Evolutionary conservation across 2,113 vertebrate species (phyloP).

Genomic region (Chloropsis hardwickii): DNA sequence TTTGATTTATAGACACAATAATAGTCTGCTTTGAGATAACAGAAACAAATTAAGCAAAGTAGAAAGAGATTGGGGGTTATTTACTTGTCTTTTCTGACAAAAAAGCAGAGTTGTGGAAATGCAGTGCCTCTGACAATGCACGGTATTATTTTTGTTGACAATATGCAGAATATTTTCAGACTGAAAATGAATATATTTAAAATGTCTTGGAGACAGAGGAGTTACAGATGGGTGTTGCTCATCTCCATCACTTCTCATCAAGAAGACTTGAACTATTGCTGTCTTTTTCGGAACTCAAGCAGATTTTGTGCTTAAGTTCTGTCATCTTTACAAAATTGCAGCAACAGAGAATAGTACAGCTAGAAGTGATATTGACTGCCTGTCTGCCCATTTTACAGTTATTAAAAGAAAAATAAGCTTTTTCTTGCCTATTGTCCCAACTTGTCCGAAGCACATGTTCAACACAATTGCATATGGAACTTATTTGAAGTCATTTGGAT

Average conservation of each 20-base stretch:
- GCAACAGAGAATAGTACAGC: background rate
- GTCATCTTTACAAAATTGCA: background rate
- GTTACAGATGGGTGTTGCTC: background rate
- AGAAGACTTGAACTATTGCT: background rate
- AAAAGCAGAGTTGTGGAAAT: slow-evolving; percentile 5
- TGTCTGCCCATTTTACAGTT: background rate
- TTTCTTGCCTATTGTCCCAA: background rate
- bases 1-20: slow-evolving; percentile 48
- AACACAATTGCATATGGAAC: background rate
- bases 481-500: fast-evolving
- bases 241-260: background rate
- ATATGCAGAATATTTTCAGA: background rate
- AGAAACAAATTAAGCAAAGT: slow-evolving; percentile 62
- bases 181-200: slow-evolving; percentile 2
- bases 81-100: slow-evolving; percentile 40
- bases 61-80: slow-evolving; percentile 20
- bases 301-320: background rate
- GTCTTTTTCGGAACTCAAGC: background rate
- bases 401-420: background rate
- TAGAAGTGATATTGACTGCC: background rate
- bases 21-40: slow-evolving; percentile 31
- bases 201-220: background rate
- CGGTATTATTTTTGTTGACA: slow-evolving; percentile 24
- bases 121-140: background rate
- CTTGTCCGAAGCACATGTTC: background rate